phyloP scores from a whole-genome alignment of 2,797 vertebrate species.

The Macropus fuliginosus region DNA sequence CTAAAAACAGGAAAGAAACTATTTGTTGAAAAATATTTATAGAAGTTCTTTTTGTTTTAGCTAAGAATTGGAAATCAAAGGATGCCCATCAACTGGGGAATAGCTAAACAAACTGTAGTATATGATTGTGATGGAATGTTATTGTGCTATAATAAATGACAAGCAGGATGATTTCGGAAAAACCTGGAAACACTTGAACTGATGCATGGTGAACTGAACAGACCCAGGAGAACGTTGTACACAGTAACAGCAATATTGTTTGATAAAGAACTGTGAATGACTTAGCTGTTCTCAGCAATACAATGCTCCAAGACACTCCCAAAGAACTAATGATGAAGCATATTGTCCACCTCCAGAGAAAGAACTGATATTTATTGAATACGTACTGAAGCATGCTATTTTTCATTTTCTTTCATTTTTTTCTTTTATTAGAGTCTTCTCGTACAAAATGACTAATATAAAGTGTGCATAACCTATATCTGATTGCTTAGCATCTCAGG shows the following conservation, averaged over 20 bases:
- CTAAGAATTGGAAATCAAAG: background rate
- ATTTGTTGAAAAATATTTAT: background rate
- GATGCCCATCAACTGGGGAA: background rate
- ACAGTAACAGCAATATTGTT: background rate
- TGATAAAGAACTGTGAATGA: too few species aligned
- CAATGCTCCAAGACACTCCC: too few species aligned
- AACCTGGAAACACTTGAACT: background rate
- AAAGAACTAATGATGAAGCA: too few species aligned
- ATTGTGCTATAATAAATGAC: background rate
- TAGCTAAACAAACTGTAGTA: background rate
- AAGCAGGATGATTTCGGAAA: background rate
- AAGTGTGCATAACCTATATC: background rate
- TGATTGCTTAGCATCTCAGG: background rate
- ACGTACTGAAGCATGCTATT: too few species aligned
- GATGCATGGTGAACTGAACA: background rate
- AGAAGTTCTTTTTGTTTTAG: background rate
- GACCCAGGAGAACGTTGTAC: background rate
- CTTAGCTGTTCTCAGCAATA: too few species aligned
- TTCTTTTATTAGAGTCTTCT: background rate
- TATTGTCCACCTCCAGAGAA: too few species aligned
- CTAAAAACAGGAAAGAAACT: background rate
- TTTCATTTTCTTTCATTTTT: background rate
- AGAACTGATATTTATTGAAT: background rate
- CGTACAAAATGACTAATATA: background rate
- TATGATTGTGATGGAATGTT: background rate